Base-by-base conservation (phyloP, 1,140 invertebrate species). In the Aphidius gifuensis region DNA sequence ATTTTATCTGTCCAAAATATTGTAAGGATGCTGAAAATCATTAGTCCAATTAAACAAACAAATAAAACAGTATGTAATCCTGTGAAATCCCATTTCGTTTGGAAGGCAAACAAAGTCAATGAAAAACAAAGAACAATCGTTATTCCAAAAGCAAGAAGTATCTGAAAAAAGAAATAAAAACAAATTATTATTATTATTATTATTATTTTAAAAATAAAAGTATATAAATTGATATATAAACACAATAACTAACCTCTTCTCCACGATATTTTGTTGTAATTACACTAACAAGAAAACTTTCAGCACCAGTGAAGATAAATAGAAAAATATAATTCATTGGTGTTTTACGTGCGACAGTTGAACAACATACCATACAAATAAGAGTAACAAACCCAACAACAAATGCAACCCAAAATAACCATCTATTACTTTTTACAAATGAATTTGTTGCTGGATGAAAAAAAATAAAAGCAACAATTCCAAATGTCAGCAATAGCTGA, bases 81-180 rank as follows among this genome's bases (percentile, higher is more conserved):
- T 5, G 95, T 98, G 78, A 98, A 97, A 80, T 98, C 96, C 71
- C 85, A 88, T 78, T 94, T 96, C 2, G 94, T 97, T 81, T 97
- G 95, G 77, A 96, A 90, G 16, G 95, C 93, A 79, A 97, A 98
- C 5, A 97, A 62, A 1, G 94, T 97, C 21, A 98, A 77, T 0
- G 85, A 89, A 4, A 97, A 77, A 66, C 90, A 91, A 46, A 96
- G 87, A 0, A 86, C 89, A 5, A 89, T 85, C 42, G 91, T 93
- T 54, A 96, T 88, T 7, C 90, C 90, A 38, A 91, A 88, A 1
- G 93, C 93, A 74, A 93, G 82, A 56, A 95, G 72, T 7, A 96
- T 91, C 85, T 89, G 69, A 32, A 73, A 72, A 68, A 49, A 74
- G 67, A 16, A 16, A 16, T 16, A 16, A 16, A 0, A 16, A 16